Conservation (phyloP, 2,113 vertebrate species). For the Emydocephalus ijimae region DNA sequence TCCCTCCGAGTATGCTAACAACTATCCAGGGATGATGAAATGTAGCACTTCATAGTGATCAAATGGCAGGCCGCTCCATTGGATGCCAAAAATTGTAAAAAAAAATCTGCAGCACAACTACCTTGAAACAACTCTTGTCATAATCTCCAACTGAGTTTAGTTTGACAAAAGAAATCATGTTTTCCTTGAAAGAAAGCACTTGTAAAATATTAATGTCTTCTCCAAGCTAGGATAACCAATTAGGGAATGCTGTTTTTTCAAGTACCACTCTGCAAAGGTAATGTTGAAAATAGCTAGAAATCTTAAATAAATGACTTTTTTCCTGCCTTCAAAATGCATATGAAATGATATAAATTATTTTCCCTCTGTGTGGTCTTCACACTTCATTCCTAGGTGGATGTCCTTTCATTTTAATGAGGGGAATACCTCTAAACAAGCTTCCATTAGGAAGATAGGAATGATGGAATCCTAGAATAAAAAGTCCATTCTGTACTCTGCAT, state of each 20-base stretch:
- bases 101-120: constrained; percentile 31
- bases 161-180: constrained; percentile 30
- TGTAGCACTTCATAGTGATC: constrained; percentile 12
- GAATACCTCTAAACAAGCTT: background rate
- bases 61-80: constrained; percentile 3
- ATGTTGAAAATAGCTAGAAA: background rate
- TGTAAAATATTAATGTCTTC: background rate
- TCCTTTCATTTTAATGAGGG: background rate
- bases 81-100: constrained; percentile 31
- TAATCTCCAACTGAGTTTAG: constrained; percentile 40
- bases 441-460: background rate
- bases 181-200: background rate
- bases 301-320: background rate
- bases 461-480: background rate
- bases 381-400: constrained; percentile 3
- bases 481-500: background rate
- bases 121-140: constrained; percentile 32
- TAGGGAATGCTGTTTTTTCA: background rate
- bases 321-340: background rate
- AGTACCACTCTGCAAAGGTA: background rate
- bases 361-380: constrained; percentile 26
- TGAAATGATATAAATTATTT: background rate
- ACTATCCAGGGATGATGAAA: constrained; percentile 39
- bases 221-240: background rate
- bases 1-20: background rate